These are phyloP conservation scores for Serrognathus titanus DNA, from an alignment of 2,888 invertebrate species.

Conservation along the genomic window DNA sequence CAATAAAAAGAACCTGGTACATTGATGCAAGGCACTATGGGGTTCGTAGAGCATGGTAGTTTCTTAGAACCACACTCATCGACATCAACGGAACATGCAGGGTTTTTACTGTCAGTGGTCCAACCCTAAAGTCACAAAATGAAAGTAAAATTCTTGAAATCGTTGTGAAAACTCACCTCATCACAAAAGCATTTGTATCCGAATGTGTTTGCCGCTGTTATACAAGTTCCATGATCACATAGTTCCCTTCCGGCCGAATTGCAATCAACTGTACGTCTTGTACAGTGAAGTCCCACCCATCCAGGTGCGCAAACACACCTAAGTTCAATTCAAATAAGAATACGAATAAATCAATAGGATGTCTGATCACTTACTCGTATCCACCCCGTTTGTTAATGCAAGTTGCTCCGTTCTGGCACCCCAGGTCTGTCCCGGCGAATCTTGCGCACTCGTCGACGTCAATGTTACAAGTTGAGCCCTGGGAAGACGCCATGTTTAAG, in stretches of 20 bases:
- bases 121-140: constrained; percentile 62
- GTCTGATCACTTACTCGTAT: constrained; percentile 58
- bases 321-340: not conserved
- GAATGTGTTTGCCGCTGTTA: constrained; percentile 58
- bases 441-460: constrained; percentile 87
- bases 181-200: constrained; percentile 80
- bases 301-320: constrained; percentile 74
- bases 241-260: constrained; percentile 66
- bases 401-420: constrained; percentile 87
- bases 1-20: constrained; percentile 86
- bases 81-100: constrained; percentile 78
- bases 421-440: constrained; percentile 79
- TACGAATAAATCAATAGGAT: not conserved
- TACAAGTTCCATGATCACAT: constrained; percentile 86
- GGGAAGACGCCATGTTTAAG: constrained; percentile 17
- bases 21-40: constrained; percentile 83
- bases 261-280: constrained; percentile 71
- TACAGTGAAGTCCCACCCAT: constrained; percentile 84
- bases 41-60: constrained; percentile 75
- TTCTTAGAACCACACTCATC: constrained; percentile 77
- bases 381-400: constrained; percentile 78
- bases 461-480: constrained; percentile 67
- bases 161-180: constrained; percentile 51
- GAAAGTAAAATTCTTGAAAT: too few relatives aligned
- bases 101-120: constrained; percentile 66